Evolutionary conservation across 1,140 invertebrate species (phyloP).

Genomic region (Rhynchophorus ferrugineus): DNA sequence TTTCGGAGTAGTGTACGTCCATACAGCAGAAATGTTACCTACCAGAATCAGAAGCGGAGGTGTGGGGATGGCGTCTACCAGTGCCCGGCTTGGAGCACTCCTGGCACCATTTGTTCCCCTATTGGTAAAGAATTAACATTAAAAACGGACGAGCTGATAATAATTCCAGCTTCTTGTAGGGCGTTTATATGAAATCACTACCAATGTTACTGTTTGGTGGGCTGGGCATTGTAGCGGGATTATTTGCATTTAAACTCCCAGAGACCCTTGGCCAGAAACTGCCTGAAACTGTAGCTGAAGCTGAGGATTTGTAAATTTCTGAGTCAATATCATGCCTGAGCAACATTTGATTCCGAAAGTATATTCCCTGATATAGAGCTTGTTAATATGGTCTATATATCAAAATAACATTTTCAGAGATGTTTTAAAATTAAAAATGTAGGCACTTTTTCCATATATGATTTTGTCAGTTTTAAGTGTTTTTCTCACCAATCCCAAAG

Average conservation of each 20-base stretch:
- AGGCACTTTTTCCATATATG: too few relatives aligned
- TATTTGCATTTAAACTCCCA: conserved; percentile 47
- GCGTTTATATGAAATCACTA: conserved; percentile 44
- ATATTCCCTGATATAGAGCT: too few relatives aligned
- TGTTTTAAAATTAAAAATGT: too few relatives aligned
- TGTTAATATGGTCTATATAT: too few relatives aligned
- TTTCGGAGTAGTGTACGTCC: conserved; percentile 54
- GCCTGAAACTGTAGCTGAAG: conserved; percentile 49
- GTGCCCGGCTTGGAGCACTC: conserved; percentile 53
- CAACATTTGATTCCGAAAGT: too few relatives aligned
- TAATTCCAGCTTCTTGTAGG: conserved; percentile 35
- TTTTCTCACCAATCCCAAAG: too few relatives aligned
- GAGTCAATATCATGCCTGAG: too few relatives aligned
- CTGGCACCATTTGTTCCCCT: conserved; percentile 54
- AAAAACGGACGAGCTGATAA: conserved; percentile 4
- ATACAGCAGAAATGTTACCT: conserved; percentile 57
- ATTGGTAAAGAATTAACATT: conserved; percentile 39
- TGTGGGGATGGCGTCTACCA: conserved; percentile 51
- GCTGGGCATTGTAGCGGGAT: conserved; percentile 44
- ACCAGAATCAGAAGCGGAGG: conserved; percentile 51
- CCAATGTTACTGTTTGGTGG: conserved; percentile 51
- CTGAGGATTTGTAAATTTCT: conserved; percentile 26
- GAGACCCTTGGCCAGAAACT: conserved; percentile 53
- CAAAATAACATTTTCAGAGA: too few relatives aligned
- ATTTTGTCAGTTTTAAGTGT: too few relatives aligned